A percentile compares a stretch with the other conserved stretches of the same genome.
Evolutionary conservation across 2,797 vertebrate species (phyloP).

Genomic region (Falco berigora): DNA sequence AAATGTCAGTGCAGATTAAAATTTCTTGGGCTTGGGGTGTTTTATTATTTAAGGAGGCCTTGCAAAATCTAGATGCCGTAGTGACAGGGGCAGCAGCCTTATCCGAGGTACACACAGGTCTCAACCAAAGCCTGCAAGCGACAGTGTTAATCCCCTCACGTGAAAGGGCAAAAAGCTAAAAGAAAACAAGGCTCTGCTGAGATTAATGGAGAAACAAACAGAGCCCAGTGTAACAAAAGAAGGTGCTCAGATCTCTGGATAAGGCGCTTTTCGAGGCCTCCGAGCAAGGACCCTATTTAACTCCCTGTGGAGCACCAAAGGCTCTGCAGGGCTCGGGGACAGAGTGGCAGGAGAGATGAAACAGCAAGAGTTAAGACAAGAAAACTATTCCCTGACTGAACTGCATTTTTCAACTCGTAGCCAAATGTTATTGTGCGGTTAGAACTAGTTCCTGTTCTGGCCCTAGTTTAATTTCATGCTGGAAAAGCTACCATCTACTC

Average conservation of each 20-base stretch:
- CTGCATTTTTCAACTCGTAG: neutral
- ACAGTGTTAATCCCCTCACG: neutral
- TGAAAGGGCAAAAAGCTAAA: constrained; percentile 59
- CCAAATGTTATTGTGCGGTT: neutral
- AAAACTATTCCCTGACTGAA: neutral
- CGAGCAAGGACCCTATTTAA: constrained; percentile 48
- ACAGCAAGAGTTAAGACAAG: neutral
- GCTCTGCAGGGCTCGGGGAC: neutral
- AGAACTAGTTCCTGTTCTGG: constrained; percentile 20
- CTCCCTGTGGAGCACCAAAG: constrained; percentile 22
- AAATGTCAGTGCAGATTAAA: neutral
- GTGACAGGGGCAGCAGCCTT: neutral
- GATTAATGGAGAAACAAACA: constrained; percentile 53
- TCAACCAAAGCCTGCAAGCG: neutral
- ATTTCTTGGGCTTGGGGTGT: neutral
- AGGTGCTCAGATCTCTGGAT: constrained; percentile 49
- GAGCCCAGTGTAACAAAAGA: constrained; percentile 32
- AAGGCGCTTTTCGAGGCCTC: constrained; percentile 31
- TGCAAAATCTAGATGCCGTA: neutral
- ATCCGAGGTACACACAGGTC: neutral
- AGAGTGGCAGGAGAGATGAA: neutral
- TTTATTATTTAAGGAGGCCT: neutral
- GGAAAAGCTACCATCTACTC: neutral
- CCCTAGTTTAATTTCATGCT: constrained; percentile 2
- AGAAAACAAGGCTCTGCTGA: constrained; percentile 41